phyloP scores from a whole-genome alignment of 1,140 invertebrate species.

The Apis dorsata region DNA sequence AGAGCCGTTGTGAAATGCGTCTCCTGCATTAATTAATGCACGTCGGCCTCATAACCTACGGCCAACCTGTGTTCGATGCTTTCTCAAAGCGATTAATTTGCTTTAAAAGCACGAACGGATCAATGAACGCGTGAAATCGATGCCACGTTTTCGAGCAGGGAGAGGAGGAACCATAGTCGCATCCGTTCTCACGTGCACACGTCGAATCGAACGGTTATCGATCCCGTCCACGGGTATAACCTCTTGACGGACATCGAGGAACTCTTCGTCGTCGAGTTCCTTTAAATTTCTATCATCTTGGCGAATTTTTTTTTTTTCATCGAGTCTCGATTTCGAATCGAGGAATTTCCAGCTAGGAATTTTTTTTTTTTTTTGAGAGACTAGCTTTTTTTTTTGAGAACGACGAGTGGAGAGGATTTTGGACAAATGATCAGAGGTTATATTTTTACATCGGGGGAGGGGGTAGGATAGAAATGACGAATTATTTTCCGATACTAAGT shows the following conservation, averaged over 20 bases:
- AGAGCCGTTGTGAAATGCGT: conserved; percentile 6
- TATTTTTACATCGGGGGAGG: too few species aligned
- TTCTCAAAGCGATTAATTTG: conserved; percentile 33
- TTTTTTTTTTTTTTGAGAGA: too few species aligned
- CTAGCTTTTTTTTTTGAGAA: too few species aligned
- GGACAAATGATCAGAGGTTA: too few species aligned
- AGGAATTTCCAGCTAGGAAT: too few species aligned
- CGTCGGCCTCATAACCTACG: neutral
- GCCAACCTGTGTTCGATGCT: neutral
- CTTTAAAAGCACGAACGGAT: conserved; percentile 29
- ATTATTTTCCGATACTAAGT: too few species aligned
- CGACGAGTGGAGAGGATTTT: too few species aligned
- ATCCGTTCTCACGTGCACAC: neutral
- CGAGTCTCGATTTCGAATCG: too few species aligned
- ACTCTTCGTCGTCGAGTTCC: neutral
- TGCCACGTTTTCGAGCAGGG: neutral
- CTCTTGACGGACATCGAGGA: neutral
- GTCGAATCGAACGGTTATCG: neutral
- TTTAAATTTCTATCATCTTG: too few species aligned
- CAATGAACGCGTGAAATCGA: conserved; percentile 9
- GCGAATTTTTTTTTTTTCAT: neutral
- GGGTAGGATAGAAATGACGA: too few species aligned
- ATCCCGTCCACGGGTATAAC: neutral
- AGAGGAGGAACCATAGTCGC: neutral
- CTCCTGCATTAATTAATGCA: conserved; percentile 13